Evolutionary conservation across 2,113 vertebrate species (phyloP), one percentile per base, ranked within the genome.

Genomic region (Burhinus oedicnemus): DNA sequence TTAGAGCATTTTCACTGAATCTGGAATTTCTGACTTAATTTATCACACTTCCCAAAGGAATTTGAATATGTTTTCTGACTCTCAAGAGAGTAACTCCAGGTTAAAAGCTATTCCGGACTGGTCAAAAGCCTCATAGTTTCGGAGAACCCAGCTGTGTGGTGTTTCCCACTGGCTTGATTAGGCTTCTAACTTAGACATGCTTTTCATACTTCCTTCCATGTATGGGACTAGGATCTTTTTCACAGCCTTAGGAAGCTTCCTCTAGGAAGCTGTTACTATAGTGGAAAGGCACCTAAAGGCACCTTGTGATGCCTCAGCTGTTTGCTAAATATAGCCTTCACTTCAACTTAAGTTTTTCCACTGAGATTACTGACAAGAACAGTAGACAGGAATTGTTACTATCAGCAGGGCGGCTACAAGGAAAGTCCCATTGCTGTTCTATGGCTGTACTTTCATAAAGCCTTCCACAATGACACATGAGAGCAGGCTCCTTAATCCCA

Each of bases 341-440:
- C n/a, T 92, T 86, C 62, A 78, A 34, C 18, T 77, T 40, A 7
- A 58, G 11, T 72, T 95, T 94, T 94, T 93, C 93, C 90, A 87
- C 60, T 89, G 90, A 94, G 85, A 86, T 83, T 96, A 93, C 71
- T 90, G 90, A 94, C 90, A 97, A 91, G 92, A 88, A 82, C 78
- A 90, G 87, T 90, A 96, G 92, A 78, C 23, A 34, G 60, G 72
- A 96, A 90, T 93, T 90, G 45, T 49, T 79, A 26, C 34, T 79
- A 72, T 79, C 86, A 93, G 85, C 68, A 86, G 38, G 18, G 58
- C 30, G 16, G 44, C 40, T 62, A 36, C 51, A 52, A 58, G 84
- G 58, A 49, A 87, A 93, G 18, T 47, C 71, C 64, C 55, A 60
- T 22, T 88, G 64, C 71, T 88, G 9, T 94, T 92, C 68, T 62